Evolutionary conservation across 2,113 vertebrate genomes (phyloP), one percentile per base, ranked within the genome.

Genomic region (Trachemys scripta): DNA sequence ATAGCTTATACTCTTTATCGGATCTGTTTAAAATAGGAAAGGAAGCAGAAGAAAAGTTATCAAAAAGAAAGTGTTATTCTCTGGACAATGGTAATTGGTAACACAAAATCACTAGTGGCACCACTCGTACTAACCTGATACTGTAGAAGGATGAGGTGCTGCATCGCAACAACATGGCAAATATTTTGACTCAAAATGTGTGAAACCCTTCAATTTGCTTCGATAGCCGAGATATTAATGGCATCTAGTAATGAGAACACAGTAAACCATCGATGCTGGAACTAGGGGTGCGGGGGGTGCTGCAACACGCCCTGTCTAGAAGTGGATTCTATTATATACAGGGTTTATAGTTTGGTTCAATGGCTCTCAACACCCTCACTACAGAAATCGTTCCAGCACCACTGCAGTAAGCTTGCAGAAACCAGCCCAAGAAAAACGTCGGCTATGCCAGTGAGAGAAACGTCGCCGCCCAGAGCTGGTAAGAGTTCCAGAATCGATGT

Each of bases 41-140:
- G 47, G 5, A 47, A 47, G 25, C 42, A 27, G 75, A 14, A 78
- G 86, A 75, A 14, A 27, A 38, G 54, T 2, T 89, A 81, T 7
- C 75, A 24, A 56, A 56, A 22, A 35, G 42, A 80, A 88, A 82
- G 3, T 54, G 62, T 19, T 49, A 75, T 10, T 78, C 38, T 49
- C 62, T 31, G 25, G 4, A 10, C 50, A 54, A 78, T 16, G 24
- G 24, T 4, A 78, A 25, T 5, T 22, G 49, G 51, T 9, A 49
- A 3, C 19, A n/a, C 38, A 35, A 75, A 8, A 54, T 59, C 69
- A 78, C 16, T 22, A 5, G 13, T 0, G 5, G 11, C 0, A 0
- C 16, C 17, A 79, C 82, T 65, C 49, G 49, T 19, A 65, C 2
- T 82, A 53, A 57, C 75, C 59, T 54, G 27, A 22, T 51, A 56